Conservation (phyloP, 23 tunicate species). For the Diplosoma virens region DNA sequence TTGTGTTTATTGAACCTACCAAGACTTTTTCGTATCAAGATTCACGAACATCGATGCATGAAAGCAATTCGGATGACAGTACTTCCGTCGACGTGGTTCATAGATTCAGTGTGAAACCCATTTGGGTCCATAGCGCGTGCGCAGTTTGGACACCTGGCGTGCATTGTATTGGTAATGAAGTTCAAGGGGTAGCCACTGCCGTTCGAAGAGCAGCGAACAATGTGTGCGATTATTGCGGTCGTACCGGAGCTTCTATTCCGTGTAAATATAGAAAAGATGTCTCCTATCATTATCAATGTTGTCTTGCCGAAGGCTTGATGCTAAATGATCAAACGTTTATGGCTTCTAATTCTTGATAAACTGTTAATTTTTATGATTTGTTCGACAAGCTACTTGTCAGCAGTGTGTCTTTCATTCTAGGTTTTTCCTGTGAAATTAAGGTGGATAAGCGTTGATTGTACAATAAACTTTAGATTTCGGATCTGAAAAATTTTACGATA, state of each 20-base stretch:
- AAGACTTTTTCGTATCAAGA: neutral
- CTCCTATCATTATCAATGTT: conserved; percentile 7
- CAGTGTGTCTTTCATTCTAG: no score
- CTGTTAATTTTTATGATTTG: no score
- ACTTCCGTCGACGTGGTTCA: conserved; percentile 33
- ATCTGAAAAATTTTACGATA: no score
- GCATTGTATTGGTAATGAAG: conserved; percentile 31
- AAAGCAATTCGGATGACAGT: neutral
- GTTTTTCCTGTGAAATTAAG: no score
- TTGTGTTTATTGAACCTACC: conserved; percentile 60
- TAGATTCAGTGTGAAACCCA: conserved; percentile 26
- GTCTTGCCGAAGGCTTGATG: neutral
- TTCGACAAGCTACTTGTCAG: no score
- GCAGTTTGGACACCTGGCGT: conserved; percentile 73
- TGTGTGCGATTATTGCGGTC: neutral
- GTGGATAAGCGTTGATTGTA: no score
- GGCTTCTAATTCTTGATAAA: no score
- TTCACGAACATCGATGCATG: neutral
- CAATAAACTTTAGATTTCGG: no score
- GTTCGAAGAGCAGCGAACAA: neutral
- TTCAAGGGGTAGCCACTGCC: conserved; percentile 33
- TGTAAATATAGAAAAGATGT: neutral
- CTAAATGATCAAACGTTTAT: neutral
- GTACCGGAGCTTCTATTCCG: conserved; percentile 12
- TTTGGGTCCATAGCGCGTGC: conserved; percentile 55